Conservation (phyloP, 1,140 invertebrate species). For the Trichogramma pretiosum region DNA sequence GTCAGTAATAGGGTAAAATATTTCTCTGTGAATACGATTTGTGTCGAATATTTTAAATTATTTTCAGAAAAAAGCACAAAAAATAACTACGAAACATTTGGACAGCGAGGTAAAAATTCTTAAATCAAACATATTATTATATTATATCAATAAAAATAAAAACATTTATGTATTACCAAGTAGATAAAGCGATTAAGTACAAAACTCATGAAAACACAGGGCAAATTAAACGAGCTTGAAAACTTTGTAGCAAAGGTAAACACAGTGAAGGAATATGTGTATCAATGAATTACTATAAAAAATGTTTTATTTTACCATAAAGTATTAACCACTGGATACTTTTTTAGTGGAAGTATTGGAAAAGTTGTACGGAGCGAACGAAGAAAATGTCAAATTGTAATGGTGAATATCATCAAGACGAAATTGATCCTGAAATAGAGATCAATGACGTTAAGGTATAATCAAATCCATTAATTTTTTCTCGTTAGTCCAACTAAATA, state of each 20-base stretch:
- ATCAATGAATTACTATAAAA: too few species aligned
- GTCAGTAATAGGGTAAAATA: conserved; percentile 6
- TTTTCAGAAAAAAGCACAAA: conserved; percentile 14
- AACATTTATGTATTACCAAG: background rate
- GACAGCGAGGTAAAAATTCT: conserved; percentile 10
- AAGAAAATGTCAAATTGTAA: background rate
- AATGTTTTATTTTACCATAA: too few species aligned
- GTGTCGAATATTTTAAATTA: background rate
- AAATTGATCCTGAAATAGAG: background rate
- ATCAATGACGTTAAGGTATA: conserved; percentile 9
- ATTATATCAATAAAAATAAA: background rate
- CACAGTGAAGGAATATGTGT: too few species aligned
- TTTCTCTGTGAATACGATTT: background rate
- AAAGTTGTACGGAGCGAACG: background rate
- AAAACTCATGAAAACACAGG: conserved; percentile 2
- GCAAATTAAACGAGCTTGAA: conserved; percentile 12
- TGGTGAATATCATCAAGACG: background rate
- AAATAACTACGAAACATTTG: conserved; percentile 2
- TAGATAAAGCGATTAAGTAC: conserved; percentile 13
- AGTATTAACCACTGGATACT: too few species aligned
- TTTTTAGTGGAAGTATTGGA: conserved; percentile 17
- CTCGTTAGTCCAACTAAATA: too few species aligned
- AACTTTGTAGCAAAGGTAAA: conserved; percentile 10
- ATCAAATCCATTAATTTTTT: too few species aligned
- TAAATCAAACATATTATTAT: background rate